A percentile compares a stretch with the other conserved stretches of the same genome.
These are phyloP conservation scores for Cecropterus lyciades DNA, from an alignment of 1,140 invertebrate species.

Conservation along the genomic window DNA sequence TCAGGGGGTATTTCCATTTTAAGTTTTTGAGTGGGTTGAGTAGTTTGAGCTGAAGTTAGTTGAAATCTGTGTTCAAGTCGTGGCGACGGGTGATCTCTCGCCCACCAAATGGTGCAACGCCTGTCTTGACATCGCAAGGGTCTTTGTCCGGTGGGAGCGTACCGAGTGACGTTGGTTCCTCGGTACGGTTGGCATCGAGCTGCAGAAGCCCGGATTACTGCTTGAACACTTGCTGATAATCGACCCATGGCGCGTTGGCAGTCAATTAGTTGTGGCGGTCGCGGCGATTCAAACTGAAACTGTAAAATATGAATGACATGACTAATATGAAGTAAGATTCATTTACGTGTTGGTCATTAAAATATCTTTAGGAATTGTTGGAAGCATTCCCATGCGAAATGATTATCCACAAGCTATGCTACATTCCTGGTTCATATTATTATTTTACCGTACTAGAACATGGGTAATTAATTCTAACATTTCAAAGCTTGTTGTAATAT, in stretches of 20 bases:
- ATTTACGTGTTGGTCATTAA: no score
- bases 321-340: no score
- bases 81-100: slow-evolving; percentile 57
- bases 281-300: slow-evolving; percentile 72
- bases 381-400: no score
- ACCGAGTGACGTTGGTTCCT: slow-evolving; percentile 68
- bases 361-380: no score
- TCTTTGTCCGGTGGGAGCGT: slow-evolving; percentile 68
- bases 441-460: no score
- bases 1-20: slow-evolving; percentile 38
- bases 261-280: slow-evolving; percentile 55
- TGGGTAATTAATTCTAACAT: no score
- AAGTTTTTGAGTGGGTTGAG: slow-evolving; percentile 21
- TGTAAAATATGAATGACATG: slow-evolving; percentile 35
- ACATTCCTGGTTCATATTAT: no score
- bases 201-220: slow-evolving; percentile 62
- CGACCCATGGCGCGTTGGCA: slow-evolving; percentile 64
- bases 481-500: no score
- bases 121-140: slow-evolving; percentile 58
- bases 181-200: slow-evolving; percentile 64
- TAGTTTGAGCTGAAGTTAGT: slow-evolving; percentile 37
- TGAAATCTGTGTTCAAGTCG: slow-evolving; percentile 50
- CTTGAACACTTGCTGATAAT: slow-evolving; percentile 67
- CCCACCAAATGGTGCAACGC: slow-evolving; percentile 68
- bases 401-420: no score